phyloP scores from a whole-genome alignment of 2,113 vertebrate genomes.

The Eidolon helvum region DNA sequence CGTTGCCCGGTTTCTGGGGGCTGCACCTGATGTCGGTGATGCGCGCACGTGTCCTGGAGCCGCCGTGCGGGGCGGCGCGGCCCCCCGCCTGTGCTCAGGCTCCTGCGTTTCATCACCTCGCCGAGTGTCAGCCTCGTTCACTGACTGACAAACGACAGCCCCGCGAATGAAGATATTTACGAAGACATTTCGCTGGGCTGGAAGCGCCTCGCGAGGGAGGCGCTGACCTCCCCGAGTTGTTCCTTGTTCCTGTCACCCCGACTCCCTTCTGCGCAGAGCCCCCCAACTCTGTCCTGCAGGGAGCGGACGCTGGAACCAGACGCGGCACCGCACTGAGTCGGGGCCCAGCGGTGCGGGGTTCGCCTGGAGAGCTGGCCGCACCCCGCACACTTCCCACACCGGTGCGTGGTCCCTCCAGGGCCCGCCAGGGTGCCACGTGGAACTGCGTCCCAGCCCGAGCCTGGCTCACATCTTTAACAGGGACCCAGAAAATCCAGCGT shows the following conservation, averaged over 20 bases:
- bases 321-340: background rate
- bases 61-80: background rate
- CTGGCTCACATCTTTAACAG: fast-evolving
- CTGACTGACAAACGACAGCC: background rate
- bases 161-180: too few species aligned
- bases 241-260: background rate
- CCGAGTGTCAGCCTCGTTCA: too few species aligned
- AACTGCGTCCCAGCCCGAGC: fast-evolving
- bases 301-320: too few species aligned
- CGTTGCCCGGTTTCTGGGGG: background rate
- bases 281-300: fast-evolving
- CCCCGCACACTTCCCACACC: fast-evolving
- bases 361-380: fast-evolving
- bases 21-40: background rate
- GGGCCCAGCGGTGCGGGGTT: background rate
- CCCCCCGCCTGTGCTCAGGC: background rate
- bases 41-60: background rate
- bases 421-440: fast-evolving
- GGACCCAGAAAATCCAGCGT: background rate
- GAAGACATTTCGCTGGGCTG: background rate
- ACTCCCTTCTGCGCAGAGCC: fast-evolving
- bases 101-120: background rate
- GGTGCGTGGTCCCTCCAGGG: background rate
- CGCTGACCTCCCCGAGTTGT: fast-evolving
- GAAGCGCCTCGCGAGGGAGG: background rate